phyloP scores from a whole-genome alignment of 2,113 vertebrate genomes.

The Hemiscyllium ocellatum region DNA sequence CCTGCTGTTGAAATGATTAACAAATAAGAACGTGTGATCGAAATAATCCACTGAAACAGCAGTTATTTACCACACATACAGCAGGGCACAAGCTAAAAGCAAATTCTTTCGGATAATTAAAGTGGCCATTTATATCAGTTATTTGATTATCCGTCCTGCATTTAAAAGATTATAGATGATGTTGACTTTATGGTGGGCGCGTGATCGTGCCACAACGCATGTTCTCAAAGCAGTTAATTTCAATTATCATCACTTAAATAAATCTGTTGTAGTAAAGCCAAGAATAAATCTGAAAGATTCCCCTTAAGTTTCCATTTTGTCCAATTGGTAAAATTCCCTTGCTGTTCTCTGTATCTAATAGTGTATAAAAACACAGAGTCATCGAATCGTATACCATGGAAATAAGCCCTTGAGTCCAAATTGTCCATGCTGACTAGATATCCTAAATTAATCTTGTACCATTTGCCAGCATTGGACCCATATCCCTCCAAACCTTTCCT shows the following conservation, averaged over 20 bases:
- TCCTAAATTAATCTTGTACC: too few species aligned
- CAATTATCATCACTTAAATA: not conserved
- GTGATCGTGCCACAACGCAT: not conserved
- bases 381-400: too few species aligned
- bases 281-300: not conserved
- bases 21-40: not conserved
- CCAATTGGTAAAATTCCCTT: not conserved
- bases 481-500: too few species aligned
- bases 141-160: not conserved
- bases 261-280: not conserved
- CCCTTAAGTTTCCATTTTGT: not conserved
- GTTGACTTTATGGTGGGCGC: not conserved
- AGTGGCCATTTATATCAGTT: not conserved
- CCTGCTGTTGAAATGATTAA: not conserved
- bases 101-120: not conserved
- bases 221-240: not conserved
- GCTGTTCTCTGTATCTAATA: not conserved
- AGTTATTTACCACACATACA: not conserved
- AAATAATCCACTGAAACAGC: not conserved
- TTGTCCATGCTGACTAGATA: too few species aligned
- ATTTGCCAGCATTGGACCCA: too few species aligned
- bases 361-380: not conserved
- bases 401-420: too few species aligned
- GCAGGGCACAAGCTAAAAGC: not conserved
- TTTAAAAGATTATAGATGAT: not conserved